Base-by-base conservation (phyloP, 2,113 vertebrate species). In the Hoplias malabaricus region DNA sequence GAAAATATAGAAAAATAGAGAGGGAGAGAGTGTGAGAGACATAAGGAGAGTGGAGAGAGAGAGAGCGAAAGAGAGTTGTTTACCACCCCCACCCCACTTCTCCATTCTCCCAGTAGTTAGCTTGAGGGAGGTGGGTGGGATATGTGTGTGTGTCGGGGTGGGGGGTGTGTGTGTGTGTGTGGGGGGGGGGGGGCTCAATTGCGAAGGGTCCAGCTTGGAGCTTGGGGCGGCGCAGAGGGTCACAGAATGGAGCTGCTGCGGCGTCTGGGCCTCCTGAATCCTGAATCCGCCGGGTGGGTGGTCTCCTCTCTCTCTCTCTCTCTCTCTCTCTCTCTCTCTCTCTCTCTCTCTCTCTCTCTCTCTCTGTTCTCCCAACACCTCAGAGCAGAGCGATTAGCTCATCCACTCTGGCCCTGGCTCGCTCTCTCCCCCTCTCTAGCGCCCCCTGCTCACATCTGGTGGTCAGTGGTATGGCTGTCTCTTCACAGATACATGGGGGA, bases 201-300 rank as follows among this genome's bases (percentile, higher is more conserved):
- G 89, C 85, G 88, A 89, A 91, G 90, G 90, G 91, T 87, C 89
- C 84, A 86, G 89, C 87, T 87, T 89, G 87, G 86, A 91, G 89
- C 86, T 72, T 69, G 85, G 87, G 90, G 90, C 84, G 84, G 89
- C 89, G 89, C 89, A 89, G 87, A 89, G 91, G 91, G 91, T 91
- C 91, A 92, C 86, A 92, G 89, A 92, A 92, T 91, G 90, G 90
- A 80, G 89, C 89, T 93, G 87, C 88, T 53, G 48, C 48, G n/a
- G 88, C 91, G 90, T 91, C 90, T 90, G 91, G 88, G 87, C 89
- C 90, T 90, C 92, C 87, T 86, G 90, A 93, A 93, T 92, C 88
- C 89, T 92, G 90, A 93, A 93, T 92, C 88, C 87, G 83, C 92
- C 53, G 85, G 87, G 91, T 93, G 92, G 92, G 92, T 93, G 92